Evolutionary conservation across 2,888 invertebrate species (phyloP).

Genomic region (Conistra vaccinii): DNA sequence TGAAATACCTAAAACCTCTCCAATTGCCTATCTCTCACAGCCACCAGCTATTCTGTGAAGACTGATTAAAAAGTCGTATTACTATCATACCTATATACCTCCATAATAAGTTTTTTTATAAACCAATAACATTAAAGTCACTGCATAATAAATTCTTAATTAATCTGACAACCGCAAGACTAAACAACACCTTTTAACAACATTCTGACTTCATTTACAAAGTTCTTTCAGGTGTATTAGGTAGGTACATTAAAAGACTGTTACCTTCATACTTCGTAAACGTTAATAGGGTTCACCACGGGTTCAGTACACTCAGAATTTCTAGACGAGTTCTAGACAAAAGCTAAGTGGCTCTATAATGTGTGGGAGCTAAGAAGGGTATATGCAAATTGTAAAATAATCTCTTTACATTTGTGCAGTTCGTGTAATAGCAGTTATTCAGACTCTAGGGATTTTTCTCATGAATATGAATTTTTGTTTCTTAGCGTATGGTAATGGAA

Average conservation of each 20-base stretch:
- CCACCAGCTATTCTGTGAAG: too few species aligned
- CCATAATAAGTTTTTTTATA: background rate
- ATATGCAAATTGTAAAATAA: conserved; percentile 53
- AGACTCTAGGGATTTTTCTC: conserved; percentile 25
- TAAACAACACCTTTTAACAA: conserved; percentile 13
- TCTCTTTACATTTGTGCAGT: conserved; percentile 36
- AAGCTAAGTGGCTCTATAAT: conserved; percentile 41
- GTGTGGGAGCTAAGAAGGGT: conserved; percentile 40
- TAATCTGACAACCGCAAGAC: conserved; percentile 12
- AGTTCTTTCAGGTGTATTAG: background rate
- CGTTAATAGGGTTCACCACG: conserved; percentile 36
- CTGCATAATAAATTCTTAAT: conserved; percentile 9
- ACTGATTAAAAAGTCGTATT: too few species aligned
- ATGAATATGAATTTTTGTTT: conserved; percentile 31
- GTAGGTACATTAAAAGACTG: background rate
- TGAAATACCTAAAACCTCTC: background rate
- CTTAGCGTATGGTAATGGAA: conserved; percentile 15
- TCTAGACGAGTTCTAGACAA: conserved; percentile 37
- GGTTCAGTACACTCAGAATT: conserved; percentile 52
- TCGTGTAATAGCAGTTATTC: conserved; percentile 32
- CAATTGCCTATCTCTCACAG: background rate
- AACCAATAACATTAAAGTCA: background rate
- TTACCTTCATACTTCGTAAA: conserved; percentile 29
- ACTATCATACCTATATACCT: background rate
- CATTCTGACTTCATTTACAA: conserved; percentile 23